phyloP scores from a whole-genome alignment of 1,140 invertebrate genomes.

The Phocides pigmalion region DNA sequence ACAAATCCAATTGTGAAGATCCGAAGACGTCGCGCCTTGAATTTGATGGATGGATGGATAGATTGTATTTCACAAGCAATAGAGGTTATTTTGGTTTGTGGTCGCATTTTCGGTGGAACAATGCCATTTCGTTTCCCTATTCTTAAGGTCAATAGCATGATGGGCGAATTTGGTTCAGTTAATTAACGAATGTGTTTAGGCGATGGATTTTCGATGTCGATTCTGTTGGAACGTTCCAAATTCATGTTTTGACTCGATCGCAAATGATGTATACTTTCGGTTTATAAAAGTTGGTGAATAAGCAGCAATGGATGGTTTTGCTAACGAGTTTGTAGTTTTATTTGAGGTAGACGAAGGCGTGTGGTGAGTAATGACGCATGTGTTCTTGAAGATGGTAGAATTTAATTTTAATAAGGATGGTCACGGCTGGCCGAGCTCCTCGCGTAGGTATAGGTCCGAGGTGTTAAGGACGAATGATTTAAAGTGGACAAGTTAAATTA shows the following conservation, averaged over 20 bases:
- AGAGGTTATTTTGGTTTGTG: constrained; percentile 48
- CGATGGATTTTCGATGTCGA: constrained; percentile 30
- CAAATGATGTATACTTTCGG: not conserved
- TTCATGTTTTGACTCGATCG: not conserved
- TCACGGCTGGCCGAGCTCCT: constrained; percentile 2
- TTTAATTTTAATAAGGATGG: constrained; percentile 27
- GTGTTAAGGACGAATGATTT: constrained; percentile 12
- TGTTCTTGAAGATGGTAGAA: constrained; percentile 21
- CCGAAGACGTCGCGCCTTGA: constrained; percentile 44
- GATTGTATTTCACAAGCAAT: constrained; percentile 51
- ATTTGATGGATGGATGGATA: constrained; percentile 52
- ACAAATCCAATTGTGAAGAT: constrained; percentile 15
- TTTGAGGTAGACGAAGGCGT: not conserved
- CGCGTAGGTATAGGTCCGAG: constrained; percentile 1
- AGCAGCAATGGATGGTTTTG: not conserved
- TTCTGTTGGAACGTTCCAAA: constrained; percentile 1
- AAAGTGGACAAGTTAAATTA: constrained; percentile 2
- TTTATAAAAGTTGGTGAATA: not conserved
- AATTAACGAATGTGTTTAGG: constrained; percentile 54
- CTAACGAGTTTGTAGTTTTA: not conserved
- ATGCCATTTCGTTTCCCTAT: constrained; percentile 54
- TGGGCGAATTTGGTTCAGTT: constrained; percentile 65
- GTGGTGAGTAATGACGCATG: constrained; percentile 20
- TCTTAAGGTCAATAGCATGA: constrained; percentile 71
- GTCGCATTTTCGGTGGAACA: constrained; percentile 50